Percentiles rank a stretch among this genome's conserved stretches.
These are phyloP conservation scores for Myanophis thanlyinensis DNA, from an alignment of 2,113 vertebrate species.

Conservation along the genomic window DNA sequence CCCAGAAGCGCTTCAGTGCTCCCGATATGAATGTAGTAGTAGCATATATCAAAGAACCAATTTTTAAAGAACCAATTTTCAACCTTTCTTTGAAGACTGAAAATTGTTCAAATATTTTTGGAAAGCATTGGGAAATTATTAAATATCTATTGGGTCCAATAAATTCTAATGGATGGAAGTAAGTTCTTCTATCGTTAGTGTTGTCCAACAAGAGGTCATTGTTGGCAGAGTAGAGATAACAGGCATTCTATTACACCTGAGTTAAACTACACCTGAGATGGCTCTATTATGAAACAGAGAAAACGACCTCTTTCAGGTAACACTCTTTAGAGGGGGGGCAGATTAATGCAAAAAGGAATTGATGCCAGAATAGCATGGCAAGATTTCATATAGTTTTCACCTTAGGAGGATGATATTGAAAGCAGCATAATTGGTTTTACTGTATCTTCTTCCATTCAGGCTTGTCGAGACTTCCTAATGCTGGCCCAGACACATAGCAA, in stretches of 20 bases:
- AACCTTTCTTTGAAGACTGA: too few relatives aligned
- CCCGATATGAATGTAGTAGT: neutral
- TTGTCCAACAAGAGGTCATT: neutral
- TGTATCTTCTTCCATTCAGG: constrained; percentile 56
- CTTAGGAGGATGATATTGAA: fast-evolving
- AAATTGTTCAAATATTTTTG: neutral
- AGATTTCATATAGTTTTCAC: neutral
- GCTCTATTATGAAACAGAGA: neutral
- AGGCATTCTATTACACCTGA: too few relatives aligned
- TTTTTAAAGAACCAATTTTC: too few relatives aligned
- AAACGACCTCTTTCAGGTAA: neutral
- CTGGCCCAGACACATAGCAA: constrained; percentile 91
- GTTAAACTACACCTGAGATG: too few relatives aligned
- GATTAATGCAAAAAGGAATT: neutral
- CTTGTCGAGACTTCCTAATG: constrained; percentile 89
- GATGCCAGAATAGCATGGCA: neutral
- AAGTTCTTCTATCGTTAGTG: neutral
- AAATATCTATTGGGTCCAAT: neutral
- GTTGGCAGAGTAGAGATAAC: neutral
- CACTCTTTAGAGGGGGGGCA: too few relatives aligned
- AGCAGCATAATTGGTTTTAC: neutral
- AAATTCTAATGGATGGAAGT: neutral
- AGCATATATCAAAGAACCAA: neutral
- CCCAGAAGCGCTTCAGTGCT: neutral
- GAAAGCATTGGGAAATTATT: neutral